These are phyloP conservation scores for Nylanderia fulva DNA, from an alignment of 1,140 invertebrate genomes.

Conservation along the genomic window DNA sequence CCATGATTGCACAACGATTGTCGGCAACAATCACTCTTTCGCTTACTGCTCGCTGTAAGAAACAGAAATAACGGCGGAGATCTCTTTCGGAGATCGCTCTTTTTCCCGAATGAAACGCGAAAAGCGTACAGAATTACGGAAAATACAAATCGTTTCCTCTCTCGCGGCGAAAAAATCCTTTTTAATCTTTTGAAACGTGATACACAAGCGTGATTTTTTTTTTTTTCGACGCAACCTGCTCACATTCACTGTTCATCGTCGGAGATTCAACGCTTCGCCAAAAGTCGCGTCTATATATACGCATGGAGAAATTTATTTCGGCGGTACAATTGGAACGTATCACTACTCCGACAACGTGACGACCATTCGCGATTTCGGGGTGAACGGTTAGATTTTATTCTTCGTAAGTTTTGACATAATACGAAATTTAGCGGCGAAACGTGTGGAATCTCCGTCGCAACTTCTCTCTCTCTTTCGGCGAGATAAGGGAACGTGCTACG, in stretches of 20 bases:
- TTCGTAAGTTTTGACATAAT: conserved; percentile 23
- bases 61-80: conserved; percentile 19
- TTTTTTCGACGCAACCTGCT: not conserved
- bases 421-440: conserved; percentile 61
- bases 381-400: conserved; percentile 21
- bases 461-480: not conserved
- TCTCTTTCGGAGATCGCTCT: too few relatives aligned
- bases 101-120: not conserved
- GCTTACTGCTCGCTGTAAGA: not conserved
- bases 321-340: not conserved
- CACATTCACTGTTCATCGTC: not conserved
- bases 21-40: conserved; percentile 35
- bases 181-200: not conserved
- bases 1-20: conserved; percentile 42
- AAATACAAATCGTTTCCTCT: not conserved
- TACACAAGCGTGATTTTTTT: not conserved
- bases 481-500: not conserved
- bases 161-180: not conserved
- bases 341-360: conserved; percentile 18
- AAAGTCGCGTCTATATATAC: not conserved
- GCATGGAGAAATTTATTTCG: not conserved
- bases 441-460: conserved; percentile 39
- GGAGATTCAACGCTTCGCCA: not conserved
- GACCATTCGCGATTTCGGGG: conserved; percentile 33
- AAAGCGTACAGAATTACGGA: not conserved